These are phyloP conservation scores for Hydroisotoma schaefferi DNA, from an alignment of 2,888 invertebrate genomes.

Conservation along the genomic window DNA sequence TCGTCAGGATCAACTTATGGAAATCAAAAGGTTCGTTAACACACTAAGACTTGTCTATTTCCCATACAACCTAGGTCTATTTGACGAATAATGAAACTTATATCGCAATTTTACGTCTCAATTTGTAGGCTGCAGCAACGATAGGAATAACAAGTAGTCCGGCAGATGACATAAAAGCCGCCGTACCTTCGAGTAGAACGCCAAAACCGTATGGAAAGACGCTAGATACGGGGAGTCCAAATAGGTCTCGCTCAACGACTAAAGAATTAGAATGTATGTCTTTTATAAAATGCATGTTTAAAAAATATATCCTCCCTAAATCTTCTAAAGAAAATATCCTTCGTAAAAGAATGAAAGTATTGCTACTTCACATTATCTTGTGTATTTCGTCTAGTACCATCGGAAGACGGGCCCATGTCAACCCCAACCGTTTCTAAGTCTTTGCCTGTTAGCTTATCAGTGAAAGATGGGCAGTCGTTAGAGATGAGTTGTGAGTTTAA, in stretches of 20 bases:
- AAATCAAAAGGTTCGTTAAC: conserved; percentile 45
- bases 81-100: not conserved
- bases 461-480: conserved; percentile 77
- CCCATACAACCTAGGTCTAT: not conserved
- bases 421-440: conserved; percentile 78
- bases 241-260: conserved; percentile 81
- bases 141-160: conserved; percentile 48
- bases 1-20: conserved; percentile 43
- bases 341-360: not conserved
- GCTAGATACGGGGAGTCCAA: conserved; percentile 75
- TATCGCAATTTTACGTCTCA: not conserved
- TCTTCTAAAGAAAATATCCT: no score
- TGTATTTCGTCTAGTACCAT: conserved; percentile 63
- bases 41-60: not conserved
- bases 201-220: conserved; percentile 61
- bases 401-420: conserved; percentile 82
- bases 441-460: conserved; percentile 52
- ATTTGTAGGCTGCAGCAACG: conserved; percentile 49
- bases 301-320: not conserved
- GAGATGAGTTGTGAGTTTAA: conserved; percentile 77
- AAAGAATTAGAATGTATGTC: conserved; percentile 79
- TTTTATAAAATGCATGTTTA: no score
- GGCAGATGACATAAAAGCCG: conserved; percentile 49
- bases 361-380: conserved; percentile 5
- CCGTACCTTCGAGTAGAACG: conserved; percentile 51